Base-by-base conservation (phyloP, 2,888 invertebrate genomes). In the Apocheima hispidaria region DNA sequence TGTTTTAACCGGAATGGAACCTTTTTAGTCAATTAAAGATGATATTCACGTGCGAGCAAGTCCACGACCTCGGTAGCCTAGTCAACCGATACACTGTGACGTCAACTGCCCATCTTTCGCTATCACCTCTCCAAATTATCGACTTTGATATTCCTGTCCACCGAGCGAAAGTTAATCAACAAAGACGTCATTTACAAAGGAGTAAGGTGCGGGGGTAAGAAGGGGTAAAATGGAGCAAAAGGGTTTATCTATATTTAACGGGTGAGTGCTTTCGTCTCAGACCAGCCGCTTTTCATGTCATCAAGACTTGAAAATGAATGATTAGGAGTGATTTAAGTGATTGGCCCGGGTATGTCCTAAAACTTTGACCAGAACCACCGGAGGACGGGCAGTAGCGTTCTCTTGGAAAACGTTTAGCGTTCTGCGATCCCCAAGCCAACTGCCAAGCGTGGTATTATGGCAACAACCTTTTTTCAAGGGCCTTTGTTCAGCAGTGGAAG, bases 101-200 rank as follows among this genome's bases (percentile, higher is more conserved):
- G 40, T 51, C 40, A 41, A 28, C 10, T 10, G 12, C 7, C 28
- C 12, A 14, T 26, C 16, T 10, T 35, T 41, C 26, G 35, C 20
- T 48, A 21, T 26, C 57, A 44, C 52, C 58, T 51, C 16, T 18
- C 49, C 48, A 50, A 55, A 60, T 41, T 50, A 55, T 55, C 38
- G 23, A 30, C 50, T 60, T 55, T 50, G 55, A 60, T 52, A 48
- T 53, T 38, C 50, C 55, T 60, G 38, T 51, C 55, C 55, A 55
- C 2, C 50, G 60, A 50, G 36, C 49, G 36, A 55, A 50, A 51
- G 55, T 51, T 60, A 55, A 60, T 60, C 55, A 55, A 44, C 60
- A 60, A 60, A 60, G 60, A 60, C 43, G 46, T 28, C 33, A 12
- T 23, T 49, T 10, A 60, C 53, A 53, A 60, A 60, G 60, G 59